Evolutionary conservation across 2,113 vertebrate genomes (phyloP).

Genomic region (Lampris megalopsis): DNA sequence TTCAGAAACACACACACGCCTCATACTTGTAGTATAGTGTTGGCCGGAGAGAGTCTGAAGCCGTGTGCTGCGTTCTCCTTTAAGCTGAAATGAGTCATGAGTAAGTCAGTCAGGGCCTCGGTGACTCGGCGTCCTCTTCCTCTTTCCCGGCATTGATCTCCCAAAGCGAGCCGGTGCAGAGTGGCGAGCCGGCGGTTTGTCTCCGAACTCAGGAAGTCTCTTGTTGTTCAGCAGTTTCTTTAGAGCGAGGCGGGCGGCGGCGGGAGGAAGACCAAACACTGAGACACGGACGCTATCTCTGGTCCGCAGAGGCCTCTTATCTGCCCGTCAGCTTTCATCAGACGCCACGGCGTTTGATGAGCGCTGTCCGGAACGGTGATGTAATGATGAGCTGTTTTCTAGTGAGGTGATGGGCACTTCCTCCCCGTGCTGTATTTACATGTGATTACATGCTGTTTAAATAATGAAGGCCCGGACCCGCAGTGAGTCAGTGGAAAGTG

Average conservation of each 20-base stretch:
- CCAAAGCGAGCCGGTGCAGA: background rate
- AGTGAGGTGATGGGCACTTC: slow-evolving; percentile 19
- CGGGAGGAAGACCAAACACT: slow-evolving; percentile 40
- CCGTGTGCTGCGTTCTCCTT: too few relatives aligned
- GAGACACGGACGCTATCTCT: slow-evolving; percentile 62
- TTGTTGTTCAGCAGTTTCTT: slow-evolving; percentile 44
- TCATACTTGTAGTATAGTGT: too few relatives aligned
- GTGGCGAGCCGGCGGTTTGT: slow-evolving; percentile 33
- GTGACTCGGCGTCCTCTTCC: background rate
- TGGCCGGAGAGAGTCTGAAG: too few relatives aligned
- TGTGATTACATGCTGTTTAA: too few relatives aligned
- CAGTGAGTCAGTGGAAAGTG: too few relatives aligned
- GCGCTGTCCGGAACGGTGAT: background rate
- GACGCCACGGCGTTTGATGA: slow-evolving; percentile 21
- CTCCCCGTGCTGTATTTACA: background rate
- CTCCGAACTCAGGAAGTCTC: slow-evolving; percentile 67
- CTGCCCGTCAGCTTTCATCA: slow-evolving; percentile 53
- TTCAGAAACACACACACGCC: too few relatives aligned
- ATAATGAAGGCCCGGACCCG: too few relatives aligned
- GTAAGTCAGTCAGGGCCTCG: background rate
- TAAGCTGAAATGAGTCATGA: too few relatives aligned
- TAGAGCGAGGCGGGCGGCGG: slow-evolving; percentile 44
- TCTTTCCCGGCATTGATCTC: background rate
- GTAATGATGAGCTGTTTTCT: slow-evolving; percentile 10
- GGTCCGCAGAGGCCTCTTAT: slow-evolving; percentile 51